These are phyloP conservation scores for Rotaria macrura DNA, from an alignment of 2,888 invertebrate genomes.

Conservation along the genomic window DNA sequence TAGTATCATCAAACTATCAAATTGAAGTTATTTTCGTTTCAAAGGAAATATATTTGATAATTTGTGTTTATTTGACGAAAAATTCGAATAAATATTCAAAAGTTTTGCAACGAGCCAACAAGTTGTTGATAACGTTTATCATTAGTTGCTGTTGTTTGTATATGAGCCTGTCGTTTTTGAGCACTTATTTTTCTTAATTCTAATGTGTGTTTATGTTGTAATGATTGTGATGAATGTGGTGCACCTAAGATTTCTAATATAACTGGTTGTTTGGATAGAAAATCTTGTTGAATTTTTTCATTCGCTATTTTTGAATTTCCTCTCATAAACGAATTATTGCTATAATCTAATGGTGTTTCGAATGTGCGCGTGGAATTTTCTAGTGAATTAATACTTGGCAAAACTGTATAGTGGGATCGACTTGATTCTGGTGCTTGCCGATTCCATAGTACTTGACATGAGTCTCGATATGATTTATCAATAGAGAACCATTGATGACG, in stretches of 20 bases:
- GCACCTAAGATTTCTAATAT: not conserved
- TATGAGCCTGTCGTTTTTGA: not conserved
- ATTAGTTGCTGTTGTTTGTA: not conserved
- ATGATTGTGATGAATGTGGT: not conserved
- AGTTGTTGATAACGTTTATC: not conserved
- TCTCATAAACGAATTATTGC: too few species aligned
- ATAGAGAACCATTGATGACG: not conserved
- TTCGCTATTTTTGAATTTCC: not conserved
- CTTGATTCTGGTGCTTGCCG: not conserved
- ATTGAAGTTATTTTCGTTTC: too few species aligned
- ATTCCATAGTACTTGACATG: not conserved
- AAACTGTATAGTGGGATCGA: not conserved
- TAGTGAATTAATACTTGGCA: not conserved
- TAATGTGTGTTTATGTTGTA: not conserved
- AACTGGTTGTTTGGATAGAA: not conserved
- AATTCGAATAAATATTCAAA: not conserved
- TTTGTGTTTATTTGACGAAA: too few species aligned
- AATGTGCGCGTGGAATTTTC: not conserved
- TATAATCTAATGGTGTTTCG: not conserved
- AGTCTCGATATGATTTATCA: not conserved
- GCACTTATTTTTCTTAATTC: slow-evolving; percentile 4
- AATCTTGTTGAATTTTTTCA: not conserved
- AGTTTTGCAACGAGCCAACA: not conserved
- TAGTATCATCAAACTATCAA: too few species aligned
- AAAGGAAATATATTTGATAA: too few species aligned